Conservation (phyloP, 2,797 vertebrate species). For the Chrysolophus pictus region DNA sequence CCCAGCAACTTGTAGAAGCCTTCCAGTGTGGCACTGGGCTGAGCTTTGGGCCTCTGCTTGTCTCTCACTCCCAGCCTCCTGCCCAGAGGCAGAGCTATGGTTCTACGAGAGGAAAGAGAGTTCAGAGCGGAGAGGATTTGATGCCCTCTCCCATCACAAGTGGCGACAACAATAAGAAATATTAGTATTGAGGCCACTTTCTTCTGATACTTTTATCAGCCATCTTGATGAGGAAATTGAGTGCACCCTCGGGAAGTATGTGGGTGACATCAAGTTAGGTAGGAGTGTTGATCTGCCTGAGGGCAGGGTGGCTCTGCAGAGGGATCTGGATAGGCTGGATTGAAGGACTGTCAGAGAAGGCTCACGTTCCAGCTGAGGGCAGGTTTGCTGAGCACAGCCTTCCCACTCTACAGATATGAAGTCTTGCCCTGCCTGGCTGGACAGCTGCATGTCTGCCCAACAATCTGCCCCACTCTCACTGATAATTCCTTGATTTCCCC, state of each 20-base stretch:
- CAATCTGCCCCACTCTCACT: fast-evolving
- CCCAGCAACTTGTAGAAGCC: conserved; percentile 77
- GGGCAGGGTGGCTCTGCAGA: not conserved
- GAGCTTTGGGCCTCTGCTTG: conserved; percentile 54
- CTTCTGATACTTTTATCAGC: not conserved
- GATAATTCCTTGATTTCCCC: not conserved
- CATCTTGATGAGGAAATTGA: not conserved
- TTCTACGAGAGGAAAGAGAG: conserved; percentile 66
- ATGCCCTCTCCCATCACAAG: not conserved
- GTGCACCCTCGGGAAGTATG: not conserved
- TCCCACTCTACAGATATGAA: not conserved
- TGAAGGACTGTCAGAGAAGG: not conserved
- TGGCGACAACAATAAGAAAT: not conserved
- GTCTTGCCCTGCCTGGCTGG: not conserved
- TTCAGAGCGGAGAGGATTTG: not conserved
- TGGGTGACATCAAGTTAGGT: not conserved
- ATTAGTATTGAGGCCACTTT: not conserved
- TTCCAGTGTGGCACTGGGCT: conserved; percentile 78
- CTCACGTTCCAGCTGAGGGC: not conserved
- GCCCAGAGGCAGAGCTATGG: conserved; percentile 82
- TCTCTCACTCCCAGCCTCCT: conserved; percentile 81
- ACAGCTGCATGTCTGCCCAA: not conserved
- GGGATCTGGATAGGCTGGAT: not conserved
- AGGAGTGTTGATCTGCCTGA: not conserved
- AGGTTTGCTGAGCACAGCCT: not conserved